phyloP scores from a whole-genome alignment of 2,888 invertebrate species.

The Drosophila helvetica region DNA sequence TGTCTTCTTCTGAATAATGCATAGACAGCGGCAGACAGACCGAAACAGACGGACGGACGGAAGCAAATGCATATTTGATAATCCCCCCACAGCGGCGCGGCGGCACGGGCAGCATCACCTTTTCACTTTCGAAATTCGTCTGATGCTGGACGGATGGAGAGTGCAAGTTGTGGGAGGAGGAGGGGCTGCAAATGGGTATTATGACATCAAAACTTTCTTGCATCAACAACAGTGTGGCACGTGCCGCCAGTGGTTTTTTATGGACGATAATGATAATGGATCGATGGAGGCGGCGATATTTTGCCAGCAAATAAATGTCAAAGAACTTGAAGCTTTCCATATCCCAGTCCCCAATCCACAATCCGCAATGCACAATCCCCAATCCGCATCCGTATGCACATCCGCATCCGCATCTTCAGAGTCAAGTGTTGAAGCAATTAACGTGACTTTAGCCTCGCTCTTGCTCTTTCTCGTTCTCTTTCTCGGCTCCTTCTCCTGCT shows the following conservation, averaged over 20 bases:
- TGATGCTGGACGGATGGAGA: constrained; percentile 4
- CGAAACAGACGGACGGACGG: background rate
- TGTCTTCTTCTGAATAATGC: constrained; percentile 43
- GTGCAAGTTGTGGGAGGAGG: background rate
- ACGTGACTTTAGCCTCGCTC: constrained; percentile 61
- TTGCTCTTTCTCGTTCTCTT: background rate
- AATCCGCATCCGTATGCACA: constrained; percentile 23
- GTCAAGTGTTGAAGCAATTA: constrained; percentile 72
- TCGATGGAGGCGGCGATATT: constrained; percentile 10
- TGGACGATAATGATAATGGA: background rate
- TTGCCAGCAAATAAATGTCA: constrained; percentile 5
- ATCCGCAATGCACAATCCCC: background rate
- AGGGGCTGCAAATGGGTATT: constrained; percentile 36
- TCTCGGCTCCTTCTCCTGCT: constrained; percentile 1
- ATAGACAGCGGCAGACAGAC: constrained; percentile 27
- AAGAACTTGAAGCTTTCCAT: constrained; percentile 7
- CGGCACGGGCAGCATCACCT: constrained; percentile 29
- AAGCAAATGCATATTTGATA: constrained; percentile 44
- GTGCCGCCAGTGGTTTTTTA: constrained; percentile 43
- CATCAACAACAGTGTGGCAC: constrained; percentile 30
- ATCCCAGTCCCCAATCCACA: constrained; percentile 11
- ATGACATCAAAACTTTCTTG: constrained; percentile 50
- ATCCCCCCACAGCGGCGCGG: constrained; percentile 23
- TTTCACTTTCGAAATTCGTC: constrained; percentile 50
- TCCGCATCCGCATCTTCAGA: constrained; percentile 47